Base-by-base conservation (phyloP, 2,113 vertebrate species). In the Poecilia latipinna region DNA sequence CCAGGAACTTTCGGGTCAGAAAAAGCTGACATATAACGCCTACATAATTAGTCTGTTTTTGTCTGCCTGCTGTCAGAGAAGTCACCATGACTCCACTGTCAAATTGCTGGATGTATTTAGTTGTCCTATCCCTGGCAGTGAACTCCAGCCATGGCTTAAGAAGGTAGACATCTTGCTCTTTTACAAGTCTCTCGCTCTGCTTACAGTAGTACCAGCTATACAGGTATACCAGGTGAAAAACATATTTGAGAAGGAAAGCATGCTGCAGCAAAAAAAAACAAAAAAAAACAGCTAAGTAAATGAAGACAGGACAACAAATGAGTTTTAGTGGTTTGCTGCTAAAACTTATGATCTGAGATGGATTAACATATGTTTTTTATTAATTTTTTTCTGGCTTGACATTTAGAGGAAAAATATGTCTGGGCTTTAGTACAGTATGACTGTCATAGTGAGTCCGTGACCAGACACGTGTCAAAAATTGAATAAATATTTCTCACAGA, bases 121-220 rank as follows among this genome's bases (percentile, higher is more conserved):
- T 90, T 22, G 61, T 82, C 31, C 57, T 94, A 6, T 82, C 57
- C 19, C 17, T 92, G 70, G 82, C 75, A 54, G 28, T 79, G 57
- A 84, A 88, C 35, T 75, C 67, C 0, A 77, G 86, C 79, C 77
- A 90, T 12, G 82, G 91, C 28, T 76, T 95, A 65, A 87, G 82
- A 81, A 93, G 94, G 94, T 95, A 92, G 90, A 66, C 61, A 10
- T 31, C 7, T 2, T 8, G 15, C 31, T 44, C 1, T 17, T n/a
- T 57, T 67, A 24, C 54, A 31, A 10, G 22, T 35, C 26, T 80
- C 33, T 22, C 62, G 39, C 39, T 2, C 8, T 19, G 44, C 51
- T 10, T 10, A 15, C 5, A 39, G 1, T 32, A 4, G 12, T 24
- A 2, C 11, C 37, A 71, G 22, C 1, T 74, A 24, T 4, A 2